phyloP scores from a whole-genome alignment of 1,140 invertebrate genomes.

The Dufourea novaeangliae region DNA sequence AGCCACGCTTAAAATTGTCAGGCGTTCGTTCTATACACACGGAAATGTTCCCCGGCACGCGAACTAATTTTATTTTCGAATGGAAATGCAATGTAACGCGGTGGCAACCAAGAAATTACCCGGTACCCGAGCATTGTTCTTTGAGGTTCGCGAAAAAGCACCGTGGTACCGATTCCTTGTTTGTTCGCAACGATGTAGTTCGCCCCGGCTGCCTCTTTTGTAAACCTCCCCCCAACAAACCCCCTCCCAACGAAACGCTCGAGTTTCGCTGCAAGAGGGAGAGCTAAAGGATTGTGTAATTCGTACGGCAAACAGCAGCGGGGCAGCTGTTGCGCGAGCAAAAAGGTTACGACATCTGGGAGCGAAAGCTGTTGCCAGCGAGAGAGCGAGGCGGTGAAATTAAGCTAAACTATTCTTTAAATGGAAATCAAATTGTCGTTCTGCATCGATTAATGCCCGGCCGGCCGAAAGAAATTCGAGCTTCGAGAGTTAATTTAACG shows the following conservation, averaged over 20 bases:
- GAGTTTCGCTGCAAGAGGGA: conserved; percentile 22
- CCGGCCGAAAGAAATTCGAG: neutral
- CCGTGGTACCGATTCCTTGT: conserved; percentile 21
- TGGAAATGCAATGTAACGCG: neutral
- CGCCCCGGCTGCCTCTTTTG: neutral
- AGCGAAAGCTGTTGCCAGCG: neutral
- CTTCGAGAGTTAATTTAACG: neutral
- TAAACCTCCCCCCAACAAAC: conserved; percentile 19
- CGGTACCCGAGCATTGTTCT: neutral
- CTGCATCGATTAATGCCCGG: neutral
- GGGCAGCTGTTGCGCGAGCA: conserved; percentile 37
- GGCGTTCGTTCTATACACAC: too few relatives aligned
- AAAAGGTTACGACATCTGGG: conserved; percentile 21
- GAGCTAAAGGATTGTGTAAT: conserved; percentile 44
- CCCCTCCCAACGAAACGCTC: conserved; percentile 8
- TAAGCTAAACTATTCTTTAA: conserved; percentile 29
- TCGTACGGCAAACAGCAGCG: conserved; percentile 31
- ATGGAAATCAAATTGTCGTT: conserved; percentile 19
- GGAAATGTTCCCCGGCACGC: neutral
- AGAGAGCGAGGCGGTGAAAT: neutral
- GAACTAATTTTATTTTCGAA: neutral
- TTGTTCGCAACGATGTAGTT: conserved; percentile 28
- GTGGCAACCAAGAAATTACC: conserved; percentile 2
- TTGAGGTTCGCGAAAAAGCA: neutral
- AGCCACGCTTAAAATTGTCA: neutral